Percentiles rank a stretch among this genome's conserved stretches.
phyloP scores from a whole-genome alignment of 2,797 vertebrate species.

The Menidia menidia region DNA sequence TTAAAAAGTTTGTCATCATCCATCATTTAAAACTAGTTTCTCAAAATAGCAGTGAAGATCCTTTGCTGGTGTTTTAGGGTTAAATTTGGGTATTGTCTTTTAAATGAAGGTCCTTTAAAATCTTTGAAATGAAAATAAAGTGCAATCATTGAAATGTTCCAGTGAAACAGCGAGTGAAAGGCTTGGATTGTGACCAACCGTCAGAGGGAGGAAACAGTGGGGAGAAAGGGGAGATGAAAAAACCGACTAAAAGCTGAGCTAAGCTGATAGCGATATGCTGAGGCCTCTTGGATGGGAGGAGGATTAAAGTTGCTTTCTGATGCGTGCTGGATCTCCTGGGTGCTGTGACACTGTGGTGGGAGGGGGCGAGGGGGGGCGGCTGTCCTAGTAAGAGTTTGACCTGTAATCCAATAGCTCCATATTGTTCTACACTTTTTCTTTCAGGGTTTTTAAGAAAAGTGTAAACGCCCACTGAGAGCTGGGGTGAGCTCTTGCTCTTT shows the following conservation, averaged over 20 bases:
- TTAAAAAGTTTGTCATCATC: not conserved
- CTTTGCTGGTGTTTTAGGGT: not conserved
- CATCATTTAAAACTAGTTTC: not conserved
- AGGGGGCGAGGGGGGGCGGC: not conserved
- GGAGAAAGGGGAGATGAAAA: not conserved
- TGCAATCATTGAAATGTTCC: not conserved
- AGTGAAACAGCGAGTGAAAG: not conserved
- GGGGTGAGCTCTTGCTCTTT: not conserved
- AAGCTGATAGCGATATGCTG: constrained; percentile 55
- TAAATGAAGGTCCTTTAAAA: no score
- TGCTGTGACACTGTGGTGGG: constrained; percentile 34
- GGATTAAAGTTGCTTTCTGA: constrained; percentile 58
- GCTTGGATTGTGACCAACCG: constrained; percentile 1
- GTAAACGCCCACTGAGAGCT: constrained; percentile 22
- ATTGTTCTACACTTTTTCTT: constrained; percentile 45
- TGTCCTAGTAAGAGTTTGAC: constrained; percentile 32
- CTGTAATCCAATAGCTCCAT: constrained; percentile 47
- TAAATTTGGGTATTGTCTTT: no score
- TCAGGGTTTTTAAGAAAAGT: constrained; percentile 10
- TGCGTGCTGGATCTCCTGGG: constrained; percentile 32
- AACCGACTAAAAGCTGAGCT: constrained; percentile 31
- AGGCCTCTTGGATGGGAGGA: constrained; percentile 55
- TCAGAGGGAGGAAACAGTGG: not conserved
- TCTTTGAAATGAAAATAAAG: not conserved
- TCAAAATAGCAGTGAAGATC: not conserved